phyloP scores from a whole-genome alignment of 1,140 invertebrate genomes.

The Agrilus planipennis region DNA sequence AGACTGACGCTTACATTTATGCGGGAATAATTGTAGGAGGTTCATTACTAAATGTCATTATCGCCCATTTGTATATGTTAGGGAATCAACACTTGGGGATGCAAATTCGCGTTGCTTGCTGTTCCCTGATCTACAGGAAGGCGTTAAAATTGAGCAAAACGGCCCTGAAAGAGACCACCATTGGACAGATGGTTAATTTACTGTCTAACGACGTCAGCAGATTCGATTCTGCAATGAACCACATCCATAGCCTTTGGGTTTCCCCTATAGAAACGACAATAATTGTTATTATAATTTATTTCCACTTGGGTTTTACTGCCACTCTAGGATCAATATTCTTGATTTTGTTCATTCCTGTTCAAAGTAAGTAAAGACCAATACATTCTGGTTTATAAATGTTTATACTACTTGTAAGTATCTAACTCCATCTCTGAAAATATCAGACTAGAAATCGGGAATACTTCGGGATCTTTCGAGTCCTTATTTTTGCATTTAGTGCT shows the following conservation, averaged over 20 bases:
- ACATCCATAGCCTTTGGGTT: constrained; percentile 10
- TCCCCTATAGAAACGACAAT: constrained; percentile 6
- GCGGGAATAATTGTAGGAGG: background rate
- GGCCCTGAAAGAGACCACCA: constrained; percentile 37
- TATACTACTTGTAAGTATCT: no score
- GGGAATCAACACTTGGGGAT: background rate
- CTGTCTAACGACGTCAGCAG: constrained; percentile 54
- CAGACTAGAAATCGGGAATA: no score
- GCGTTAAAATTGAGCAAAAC: constrained; percentile 10
- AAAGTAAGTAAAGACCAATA: constrained; percentile 3
- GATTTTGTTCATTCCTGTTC: constrained; percentile 1
- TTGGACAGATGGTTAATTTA: constrained; percentile 54
- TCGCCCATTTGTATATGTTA: background rate
- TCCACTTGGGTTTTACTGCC: background rate
- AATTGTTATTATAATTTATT: constrained; percentile 5
- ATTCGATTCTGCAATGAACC: constrained; percentile 38
- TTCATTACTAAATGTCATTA: background rate
- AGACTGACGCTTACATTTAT: constrained; percentile 9
- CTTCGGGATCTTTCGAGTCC: no score
- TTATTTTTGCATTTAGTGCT: no score
- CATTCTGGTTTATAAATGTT: no score
- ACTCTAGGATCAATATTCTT: background rate
- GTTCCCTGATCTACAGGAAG: background rate
- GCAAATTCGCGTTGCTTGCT: constrained; percentile 1
- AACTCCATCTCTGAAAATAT: no score